Conservation (phyloP, 2,888 invertebrate genomes). For the Endomychus coccineus region DNA sequence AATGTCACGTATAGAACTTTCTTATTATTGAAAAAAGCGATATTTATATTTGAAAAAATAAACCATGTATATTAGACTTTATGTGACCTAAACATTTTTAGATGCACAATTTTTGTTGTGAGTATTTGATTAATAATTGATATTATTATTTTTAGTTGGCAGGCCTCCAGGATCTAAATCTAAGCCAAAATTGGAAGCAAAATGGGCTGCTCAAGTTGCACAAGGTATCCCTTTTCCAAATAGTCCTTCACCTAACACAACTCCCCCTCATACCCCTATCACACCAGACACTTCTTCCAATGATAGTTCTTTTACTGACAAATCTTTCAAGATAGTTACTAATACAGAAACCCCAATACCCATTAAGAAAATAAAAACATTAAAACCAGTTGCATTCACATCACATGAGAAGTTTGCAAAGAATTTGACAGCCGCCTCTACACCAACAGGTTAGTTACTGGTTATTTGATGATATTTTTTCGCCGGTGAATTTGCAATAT, state of each 20-base stretch:
- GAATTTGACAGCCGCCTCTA: too few species aligned
- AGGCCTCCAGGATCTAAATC: conserved; percentile 44
- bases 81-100: too few species aligned
- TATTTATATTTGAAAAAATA: too few species aligned
- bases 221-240: conserved; percentile 35
- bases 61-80: too few species aligned
- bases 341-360: conserved; percentile 1
- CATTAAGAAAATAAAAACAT: conserved; percentile 6
- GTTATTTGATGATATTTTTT: too few species aligned
- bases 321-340: conserved; percentile 4
- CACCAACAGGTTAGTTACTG: too few species aligned
- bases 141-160: too few species aligned
- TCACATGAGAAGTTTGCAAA: conserved; percentile 6
- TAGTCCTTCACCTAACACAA: conserved; percentile 25
- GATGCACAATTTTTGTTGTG: too few species aligned
- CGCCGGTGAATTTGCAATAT: too few species aligned
- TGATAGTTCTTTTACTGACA: conserved; percentile 21
- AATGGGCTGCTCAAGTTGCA: conserved; percentile 37
- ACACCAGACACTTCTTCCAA: conserved; percentile 16
- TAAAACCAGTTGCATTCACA: conserved; percentile 1
- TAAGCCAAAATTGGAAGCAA: conserved; percentile 34
- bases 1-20: too few species aligned
- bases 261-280: conserved; percentile 20
- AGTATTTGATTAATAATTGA: conserved; percentile 15
- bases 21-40: too few species aligned